Evolutionary conservation across 1,140 invertebrate species (phyloP), one percentile per base, ranked within the genome.

Genomic region (Caligus rogercresseyi): DNA sequence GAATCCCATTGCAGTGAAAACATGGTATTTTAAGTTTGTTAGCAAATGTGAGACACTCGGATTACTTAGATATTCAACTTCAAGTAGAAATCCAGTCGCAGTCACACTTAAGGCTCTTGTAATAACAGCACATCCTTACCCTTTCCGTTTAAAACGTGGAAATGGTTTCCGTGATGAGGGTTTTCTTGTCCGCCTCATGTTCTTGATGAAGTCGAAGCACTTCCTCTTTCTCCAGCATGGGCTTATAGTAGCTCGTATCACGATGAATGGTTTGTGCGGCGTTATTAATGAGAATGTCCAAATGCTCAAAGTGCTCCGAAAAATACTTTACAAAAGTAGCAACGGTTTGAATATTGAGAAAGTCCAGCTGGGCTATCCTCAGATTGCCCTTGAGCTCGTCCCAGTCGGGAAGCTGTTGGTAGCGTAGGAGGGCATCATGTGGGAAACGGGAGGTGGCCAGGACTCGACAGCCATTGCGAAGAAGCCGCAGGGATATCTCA

Each of bases 251-350:
- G 20, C 57, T 61, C 3, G 19, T 26, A 11, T 58, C 58, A 18
- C 67, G 63, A 19, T 65, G 52, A 1, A 68, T 55, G 15, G 67
- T 68, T 54, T 68, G 67, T 2, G 67, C 67, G 1, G 67, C 67
- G 63, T 68, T 68, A 43, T 67, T 65, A 54, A 68, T 68, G 18
- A 68, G 21, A 61, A 68, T 68, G 56, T 68, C 67, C 53, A 68
- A 63, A 51, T 52, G 58, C 1, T 51, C 26, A 23, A 60, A 64
- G 1, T 24, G 61, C 3, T 26, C 25, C 14, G 15, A 26, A n/a
- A 68, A 19, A 16, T 57, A 25, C 3, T 26, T 14, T 25, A 61
- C 55, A 62, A 68, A 66, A 52, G 25, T 23, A 25, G 61, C 57
- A 18, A 67, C 63, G 11, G 54, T n/a, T 1, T 60, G 13, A 13